A percentile compares a stretch with the other conserved stretches of the same genome.
phyloP scores from a whole-genome alignment of 2,888 invertebrate genomes.

The Lasius platythorax region DNA sequence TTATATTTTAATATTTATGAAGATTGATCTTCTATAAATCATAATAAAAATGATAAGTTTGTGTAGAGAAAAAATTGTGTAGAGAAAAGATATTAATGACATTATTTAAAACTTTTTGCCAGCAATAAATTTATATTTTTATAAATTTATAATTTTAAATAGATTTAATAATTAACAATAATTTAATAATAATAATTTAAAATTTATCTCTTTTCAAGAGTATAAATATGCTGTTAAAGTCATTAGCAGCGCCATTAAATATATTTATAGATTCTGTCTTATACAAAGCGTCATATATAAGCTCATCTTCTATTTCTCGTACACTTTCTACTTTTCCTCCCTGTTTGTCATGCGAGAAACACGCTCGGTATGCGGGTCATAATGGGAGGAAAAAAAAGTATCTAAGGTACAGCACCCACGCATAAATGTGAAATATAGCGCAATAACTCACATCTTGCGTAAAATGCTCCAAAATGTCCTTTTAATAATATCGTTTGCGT shows the following conservation, averaged over 20 bases:
- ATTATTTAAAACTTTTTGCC: neutral
- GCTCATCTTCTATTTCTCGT: conserved; percentile 19
- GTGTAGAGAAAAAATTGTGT: neutral
- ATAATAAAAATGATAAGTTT: neutral
- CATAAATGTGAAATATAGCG: conserved; percentile 40
- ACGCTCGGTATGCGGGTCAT: conserved; percentile 29
- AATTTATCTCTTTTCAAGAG: neutral
- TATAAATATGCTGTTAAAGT: conserved; percentile 43
- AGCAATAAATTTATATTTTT: neutral
- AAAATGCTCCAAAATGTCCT: conserved; percentile 35
- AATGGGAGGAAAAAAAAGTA: neutral
- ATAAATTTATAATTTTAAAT: neutral
- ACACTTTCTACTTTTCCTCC: neutral
- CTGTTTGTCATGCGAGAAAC: conserved; percentile 4
- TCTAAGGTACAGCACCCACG: conserved; percentile 24
- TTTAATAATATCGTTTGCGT: conserved; percentile 47
- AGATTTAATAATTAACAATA: neutral
- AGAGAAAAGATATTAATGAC: neutral
- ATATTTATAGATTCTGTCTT: conserved; percentile 11
- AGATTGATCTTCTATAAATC: conserved; percentile 4
- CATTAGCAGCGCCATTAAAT: conserved; percentile 51
- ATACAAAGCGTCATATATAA: conserved; percentile 54
- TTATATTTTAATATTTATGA: neutral
- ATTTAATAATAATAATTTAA: too few relatives aligned
- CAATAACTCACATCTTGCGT: conserved; percentile 37